Base-by-base conservation (phyloP, 2,113 vertebrate genomes). In the Actinemys pallida region DNA sequence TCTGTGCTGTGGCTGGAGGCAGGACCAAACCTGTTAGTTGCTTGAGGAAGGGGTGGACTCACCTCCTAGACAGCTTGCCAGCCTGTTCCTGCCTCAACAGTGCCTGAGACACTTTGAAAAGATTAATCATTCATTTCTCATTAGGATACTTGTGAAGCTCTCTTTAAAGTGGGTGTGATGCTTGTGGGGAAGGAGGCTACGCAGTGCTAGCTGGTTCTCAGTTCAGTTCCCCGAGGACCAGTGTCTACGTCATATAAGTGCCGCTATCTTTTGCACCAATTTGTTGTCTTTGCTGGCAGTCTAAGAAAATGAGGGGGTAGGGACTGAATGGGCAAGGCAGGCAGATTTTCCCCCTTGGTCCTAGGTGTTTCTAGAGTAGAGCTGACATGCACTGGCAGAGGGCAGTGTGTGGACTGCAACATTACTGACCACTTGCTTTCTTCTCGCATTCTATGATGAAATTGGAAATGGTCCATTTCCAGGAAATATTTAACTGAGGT, bases 291-390 rank as follows among this genome's bases (percentile, higher is more conserved):
- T 20, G 52, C 80, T 53, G 35, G 19, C 35, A 16, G 24, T 29
- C 42, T 25, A 27, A 78, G 72, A 0, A 1, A 9, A 45, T 52
- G 3, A 0, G 1, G 16, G 17, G 13, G 19, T 29, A 81, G 29
- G 3, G 6, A 53, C 11, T 0, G 0, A 69, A 42, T 2, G 0
- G 65, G 49, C 3, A 31, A 29, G 42, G 52, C 56, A 56, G 76
- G 49, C 1, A 5, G 19, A 69, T n/a, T 42, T 57, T 69, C 1
- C 19, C 1, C 53, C 11, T 69, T 2, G 0, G 8, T 76, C 54
- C 25, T 62, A 39, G 20, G 27, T 89, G n/a, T 52, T 25, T 69
- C 49, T 47, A 82, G 83, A 56, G 4, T n/a, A 79, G 24, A 31
- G 54, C 1, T 0, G 78, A 47, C 65, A 16, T 84, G 31, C 9